Percentiles rank a stretch among this genome's conserved stretches.
These are phyloP conservation scores for Drosophila nebulosa DNA, from an alignment of 1,140 invertebrate genomes.

Conservation along the genomic window DNA sequence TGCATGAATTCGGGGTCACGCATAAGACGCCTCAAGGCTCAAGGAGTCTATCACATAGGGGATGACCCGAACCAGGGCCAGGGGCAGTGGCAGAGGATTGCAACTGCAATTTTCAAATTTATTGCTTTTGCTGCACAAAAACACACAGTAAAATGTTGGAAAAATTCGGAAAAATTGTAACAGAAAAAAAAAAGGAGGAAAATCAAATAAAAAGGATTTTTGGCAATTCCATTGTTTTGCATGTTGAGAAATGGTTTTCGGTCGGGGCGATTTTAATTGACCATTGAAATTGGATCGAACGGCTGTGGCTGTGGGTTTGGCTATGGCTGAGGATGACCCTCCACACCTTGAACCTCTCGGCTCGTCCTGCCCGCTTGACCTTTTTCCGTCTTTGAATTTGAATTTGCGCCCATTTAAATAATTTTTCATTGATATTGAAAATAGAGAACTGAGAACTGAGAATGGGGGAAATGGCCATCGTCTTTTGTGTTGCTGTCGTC, in stretches of 20 bases:
- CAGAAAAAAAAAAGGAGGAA: slow-evolving; percentile 36
- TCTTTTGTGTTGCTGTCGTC: slow-evolving; percentile 15
- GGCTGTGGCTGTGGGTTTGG: slow-evolving; percentile 38
- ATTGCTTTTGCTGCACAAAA: slow-evolving; percentile 46
- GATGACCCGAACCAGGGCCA: slow-evolving; percentile 43
- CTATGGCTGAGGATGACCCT: slow-evolving; percentile 54
- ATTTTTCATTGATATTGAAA: slow-evolving; percentile 57
- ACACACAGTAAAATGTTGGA: slow-evolving; percentile 40
- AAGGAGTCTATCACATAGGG: slow-evolving; percentile 63
- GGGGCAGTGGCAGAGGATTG: background rate
- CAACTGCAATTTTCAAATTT: slow-evolving; percentile 60
- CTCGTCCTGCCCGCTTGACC: slow-evolving; percentile 39
- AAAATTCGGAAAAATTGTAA: slow-evolving; percentile 67
- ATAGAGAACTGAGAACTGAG: slow-evolving; percentile 1
- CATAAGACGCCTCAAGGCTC: slow-evolving; percentile 60
- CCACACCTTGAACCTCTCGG: slow-evolving; percentile 15
- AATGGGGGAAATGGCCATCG: slow-evolving; percentile 22
- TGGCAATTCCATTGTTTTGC: slow-evolving; percentile 62
- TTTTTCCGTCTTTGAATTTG: slow-evolving; percentile 62
- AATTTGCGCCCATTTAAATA: slow-evolving; percentile 64
- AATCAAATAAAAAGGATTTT: slow-evolving; percentile 59
- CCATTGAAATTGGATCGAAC: slow-evolving; percentile 38
- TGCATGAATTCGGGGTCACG: slow-evolving; percentile 74
- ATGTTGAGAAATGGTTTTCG: slow-evolving; percentile 61
- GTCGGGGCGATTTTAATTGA: slow-evolving; percentile 52